A percentile compares a stretch with the other conserved stretches of the same genome.
Conservation (phyloP, 2,888 invertebrate genomes). For the Microctonus hyperodae region DNA sequence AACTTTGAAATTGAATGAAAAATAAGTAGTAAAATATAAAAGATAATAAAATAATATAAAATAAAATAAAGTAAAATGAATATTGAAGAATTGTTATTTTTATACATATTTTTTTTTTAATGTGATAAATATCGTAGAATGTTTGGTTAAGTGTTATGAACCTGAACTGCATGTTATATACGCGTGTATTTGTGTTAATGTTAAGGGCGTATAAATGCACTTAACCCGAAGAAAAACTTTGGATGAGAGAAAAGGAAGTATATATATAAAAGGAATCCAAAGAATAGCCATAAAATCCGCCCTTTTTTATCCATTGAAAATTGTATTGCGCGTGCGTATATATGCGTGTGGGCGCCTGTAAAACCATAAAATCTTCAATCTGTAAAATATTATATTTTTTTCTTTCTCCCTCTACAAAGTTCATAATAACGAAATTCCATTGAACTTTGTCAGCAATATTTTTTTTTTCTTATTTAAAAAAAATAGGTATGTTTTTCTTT, state of each 20-base stretch:
- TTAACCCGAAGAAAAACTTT: not conserved
- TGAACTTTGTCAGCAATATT: too few species aligned
- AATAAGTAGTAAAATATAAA: too few species aligned
- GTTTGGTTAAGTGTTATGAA: not conserved
- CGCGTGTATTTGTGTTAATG: not conserved
- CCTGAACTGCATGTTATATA: not conserved
- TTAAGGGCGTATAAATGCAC: conserved; percentile 15
- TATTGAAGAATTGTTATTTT: not conserved
- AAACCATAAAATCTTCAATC: not conserved
- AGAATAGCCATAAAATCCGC: conserved; percentile 15
- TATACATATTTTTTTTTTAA: not conserved
- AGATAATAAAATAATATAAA: too few species aligned
- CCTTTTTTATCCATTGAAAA: conserved; percentile 29
- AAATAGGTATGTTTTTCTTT: not conserved
- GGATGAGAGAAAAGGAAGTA: conserved; percentile 9
- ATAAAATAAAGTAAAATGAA: too few species aligned
- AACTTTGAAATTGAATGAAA: not conserved
- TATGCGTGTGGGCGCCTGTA: conserved; percentile 6
- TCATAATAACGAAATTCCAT: not conserved
- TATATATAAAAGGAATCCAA: not conserved
- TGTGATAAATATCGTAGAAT: not conserved
- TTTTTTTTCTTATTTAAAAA: too few species aligned
- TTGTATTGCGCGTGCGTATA: conserved; percentile 14
- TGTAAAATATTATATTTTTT: not conserved
- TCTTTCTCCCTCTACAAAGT: not conserved